Base-by-base conservation (phyloP, 1,140 invertebrate genomes). In the Drosophila tristis region DNA sequence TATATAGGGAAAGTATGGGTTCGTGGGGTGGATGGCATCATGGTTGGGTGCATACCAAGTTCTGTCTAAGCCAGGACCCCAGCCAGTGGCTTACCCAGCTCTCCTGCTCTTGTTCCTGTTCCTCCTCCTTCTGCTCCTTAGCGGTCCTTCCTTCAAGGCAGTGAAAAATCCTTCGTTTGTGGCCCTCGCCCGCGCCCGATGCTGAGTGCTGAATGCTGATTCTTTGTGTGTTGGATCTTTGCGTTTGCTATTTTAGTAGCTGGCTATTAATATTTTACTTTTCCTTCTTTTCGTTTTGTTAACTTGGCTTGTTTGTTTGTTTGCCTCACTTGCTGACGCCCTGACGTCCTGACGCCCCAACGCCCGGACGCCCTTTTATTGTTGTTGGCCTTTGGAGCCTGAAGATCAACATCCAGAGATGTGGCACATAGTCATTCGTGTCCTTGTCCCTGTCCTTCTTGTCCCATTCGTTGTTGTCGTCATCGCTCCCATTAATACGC, bases 201-300 rank as follows among this genome's bases (percentile, higher is more conserved):
- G 8, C 31, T 3, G 2, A 11, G 13, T 13, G 3, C 35, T 39
- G 35, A 11, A 68, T 70, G 45, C 53, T 58, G 67, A 70, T 71
- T 71, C 65, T 62, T 64, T 76, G 73, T 70, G 63, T 53, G 16
- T 56, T 73, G 59, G 62, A 79, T 71, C 59, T 65, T 68, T 70
- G 45, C 64, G 39, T 66, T 53, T 68, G 74, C 78, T 87, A 73
- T 87, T 86, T 82, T 82, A 89, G 84, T 76, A 89, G 77, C 78
- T 61, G 82, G 75, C 84, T 87, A 87, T 87, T 87, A 87, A 87
- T 87, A 87, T 87, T 87, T 87, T 65, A 82, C 75, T 82, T 68
- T 51, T 44, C 35, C 35, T 64, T 65, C 42, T 64, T 56, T 74
- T 66, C 78, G 75, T 74, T 65, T 65, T 55, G 31, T 55, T 62